Evolutionary conservation across 2,888 invertebrate species (phyloP).

Genomic region (Branchipolynoe longqiensis): DNA sequence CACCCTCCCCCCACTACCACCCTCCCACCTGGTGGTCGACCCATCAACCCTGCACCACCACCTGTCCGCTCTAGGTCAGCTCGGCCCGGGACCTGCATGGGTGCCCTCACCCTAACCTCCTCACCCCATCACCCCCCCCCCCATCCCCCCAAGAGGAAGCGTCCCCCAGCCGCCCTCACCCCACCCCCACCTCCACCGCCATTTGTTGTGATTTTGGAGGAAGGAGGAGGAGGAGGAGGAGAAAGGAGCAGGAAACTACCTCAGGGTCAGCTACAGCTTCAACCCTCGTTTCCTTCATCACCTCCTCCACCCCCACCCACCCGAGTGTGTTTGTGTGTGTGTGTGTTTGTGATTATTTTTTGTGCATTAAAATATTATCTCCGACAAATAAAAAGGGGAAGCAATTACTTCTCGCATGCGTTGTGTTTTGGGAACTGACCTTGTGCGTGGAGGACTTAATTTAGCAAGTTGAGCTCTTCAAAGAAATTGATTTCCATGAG

Average conservation of each 20-base stretch:
- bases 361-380: slow-evolving; percentile 24
- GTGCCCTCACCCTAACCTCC: not conserved
- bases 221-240: no score
- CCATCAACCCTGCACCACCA: slow-evolving; percentile 44
- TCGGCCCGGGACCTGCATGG: not conserved
- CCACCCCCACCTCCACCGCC: no score
- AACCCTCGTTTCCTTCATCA: no score
- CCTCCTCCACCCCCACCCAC: not conserved
- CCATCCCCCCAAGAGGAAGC: no score
- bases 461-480: slow-evolving; percentile 43
- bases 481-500: slow-evolving; percentile 41
- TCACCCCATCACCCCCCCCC: not conserved
- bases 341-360: not conserved
- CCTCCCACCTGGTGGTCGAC: slow-evolving; percentile 14
- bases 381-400: slow-evolving; percentile 22
- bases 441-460: slow-evolving; percentile 29
- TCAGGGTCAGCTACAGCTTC: no score
- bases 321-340: not conserved
- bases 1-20: no score
- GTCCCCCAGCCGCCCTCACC: not conserved
- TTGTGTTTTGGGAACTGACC: slow-evolving; percentile 25
- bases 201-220: slow-evolving; percentile 16
- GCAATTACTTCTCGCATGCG: slow-evolving; percentile 30
- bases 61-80: slow-evolving; percentile 29
- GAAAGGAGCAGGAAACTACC: no score